A percentile compares a stretch with the other conserved stretches of the same genome.
phyloP scores from a whole-genome alignment of 2,797 vertebrate species.

The Acrossocheilus wenchowensis region DNA sequence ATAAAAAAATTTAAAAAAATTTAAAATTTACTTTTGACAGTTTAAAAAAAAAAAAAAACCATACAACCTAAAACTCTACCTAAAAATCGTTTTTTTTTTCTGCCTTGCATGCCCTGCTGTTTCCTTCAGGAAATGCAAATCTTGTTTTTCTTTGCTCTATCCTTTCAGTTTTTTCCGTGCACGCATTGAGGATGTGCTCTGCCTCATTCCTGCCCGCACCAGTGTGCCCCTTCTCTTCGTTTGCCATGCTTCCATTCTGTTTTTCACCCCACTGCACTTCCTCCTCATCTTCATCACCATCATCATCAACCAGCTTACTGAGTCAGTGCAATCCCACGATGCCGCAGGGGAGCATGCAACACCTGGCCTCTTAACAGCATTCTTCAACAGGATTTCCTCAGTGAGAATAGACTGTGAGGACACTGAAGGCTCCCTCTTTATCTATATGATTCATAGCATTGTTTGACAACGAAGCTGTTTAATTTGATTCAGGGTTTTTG shows the following conservation, averaged over 20 bases:
- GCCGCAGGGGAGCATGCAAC: slow-evolving; percentile 40
- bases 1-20: no score
- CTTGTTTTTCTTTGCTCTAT: slow-evolving; percentile 76
- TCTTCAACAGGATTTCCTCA: slow-evolving; percentile 30
- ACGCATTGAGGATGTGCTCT: slow-evolving; percentile 78
- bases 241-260: slow-evolving; percentile 73
- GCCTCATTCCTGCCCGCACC: slow-evolving; percentile 74
- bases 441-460: neutral
- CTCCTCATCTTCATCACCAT: slow-evolving; percentile 61
- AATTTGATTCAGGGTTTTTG: neutral
- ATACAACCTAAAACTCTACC: neutral
- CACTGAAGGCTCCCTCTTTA: neutral
- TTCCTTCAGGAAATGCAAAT: slow-evolving; percentile 42
- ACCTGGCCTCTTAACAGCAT: slow-evolving; percentile 22
- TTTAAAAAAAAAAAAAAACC: neutral
- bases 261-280: slow-evolving; percentile 66
- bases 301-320: slow-evolving; percentile 50
- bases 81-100: neutral
- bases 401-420: slow-evolving; percentile 23
- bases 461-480: neutral
- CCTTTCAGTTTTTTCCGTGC: slow-evolving; percentile 84
- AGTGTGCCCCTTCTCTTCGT: slow-evolving; percentile 80
- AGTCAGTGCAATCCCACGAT: slow-evolving; percentile 38
- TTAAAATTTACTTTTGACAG: no score
- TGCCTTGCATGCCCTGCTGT: neutral